A percentile compares a stretch with the other conserved stretches of the same genome.
Evolutionary conservation across 2,113 vertebrate genomes (phyloP).

Genomic region (Galbula dea): DNA sequence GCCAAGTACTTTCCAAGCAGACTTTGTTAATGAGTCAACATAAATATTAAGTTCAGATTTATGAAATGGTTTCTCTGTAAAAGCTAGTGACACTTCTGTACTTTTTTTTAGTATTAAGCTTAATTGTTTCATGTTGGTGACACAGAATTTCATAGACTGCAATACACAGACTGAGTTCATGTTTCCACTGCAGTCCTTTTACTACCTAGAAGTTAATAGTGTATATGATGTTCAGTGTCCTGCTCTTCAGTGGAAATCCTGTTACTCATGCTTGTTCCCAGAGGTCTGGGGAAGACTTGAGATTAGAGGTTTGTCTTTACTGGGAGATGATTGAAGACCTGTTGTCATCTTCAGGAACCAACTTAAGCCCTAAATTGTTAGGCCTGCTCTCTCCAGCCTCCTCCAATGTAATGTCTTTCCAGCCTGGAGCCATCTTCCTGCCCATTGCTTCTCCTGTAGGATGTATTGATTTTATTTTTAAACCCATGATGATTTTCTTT

Average conservation of each 20-base stretch:
- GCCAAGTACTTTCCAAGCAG: background rate
- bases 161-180: background rate
- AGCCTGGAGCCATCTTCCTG: background rate
- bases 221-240: background rate
- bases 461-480: background rate
- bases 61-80: background rate
- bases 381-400: background rate
- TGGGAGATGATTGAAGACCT: background rate
- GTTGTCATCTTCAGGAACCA: background rate
- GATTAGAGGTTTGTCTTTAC: background rate
- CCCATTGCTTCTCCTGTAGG: background rate
- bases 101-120: background rate
- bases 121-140: background rate
- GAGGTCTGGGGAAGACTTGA: background rate
- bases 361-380: background rate
- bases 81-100: background rate
- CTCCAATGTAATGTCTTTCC: background rate
- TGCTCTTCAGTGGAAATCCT: background rate
- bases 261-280: background rate
- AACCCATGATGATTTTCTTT: background rate
- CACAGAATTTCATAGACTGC: background rate
- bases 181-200: background rate
- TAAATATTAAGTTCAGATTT: background rate
- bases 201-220: background rate
- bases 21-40: background rate